phyloP scores from a whole-genome alignment of 2,888 invertebrate genomes.

The Pollenia amentaria region DNA sequence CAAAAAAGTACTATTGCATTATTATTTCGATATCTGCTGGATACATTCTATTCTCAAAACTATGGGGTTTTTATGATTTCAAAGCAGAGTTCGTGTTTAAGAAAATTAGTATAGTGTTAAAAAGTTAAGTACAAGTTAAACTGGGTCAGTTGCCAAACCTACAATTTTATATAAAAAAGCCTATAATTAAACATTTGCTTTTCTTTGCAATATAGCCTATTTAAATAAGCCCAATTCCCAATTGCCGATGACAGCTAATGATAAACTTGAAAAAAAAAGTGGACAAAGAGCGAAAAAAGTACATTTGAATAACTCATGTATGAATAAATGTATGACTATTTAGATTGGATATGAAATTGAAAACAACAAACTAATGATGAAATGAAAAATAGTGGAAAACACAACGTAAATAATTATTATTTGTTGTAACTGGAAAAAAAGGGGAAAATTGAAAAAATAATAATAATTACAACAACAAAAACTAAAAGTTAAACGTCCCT shows the following conservation, averaged over 20 bases:
- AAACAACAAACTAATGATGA: slow-evolving; percentile 15
- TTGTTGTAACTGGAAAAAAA: neutral
- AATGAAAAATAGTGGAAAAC: slow-evolving; percentile 10
- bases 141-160: slow-evolving; percentile 17
- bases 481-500: slow-evolving; percentile 22
- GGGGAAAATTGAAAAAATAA: neutral
- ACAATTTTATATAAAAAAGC: neutral
- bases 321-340: neutral
- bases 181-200: slow-evolving; percentile 1
- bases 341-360: slow-evolving; percentile 2
- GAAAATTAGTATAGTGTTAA: neutral
- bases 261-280: slow-evolving; percentile 17
- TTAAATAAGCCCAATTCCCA: slow-evolving; percentile 1
- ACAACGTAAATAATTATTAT: slow-evolving; percentile 8
- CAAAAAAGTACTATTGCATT: too few species aligned
- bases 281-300: neutral
- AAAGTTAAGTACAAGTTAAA: neutral
- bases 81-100: too few species aligned
- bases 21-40: too few species aligned
- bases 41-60: too few species aligned
- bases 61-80: too few species aligned
- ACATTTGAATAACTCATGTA: slow-evolving; percentile 3
- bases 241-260: slow-evolving; percentile 36
- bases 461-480: neutral
- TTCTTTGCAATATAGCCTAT: neutral